A percentile compares a stretch with the other conserved stretches of the same genome.
Conservation (phyloP, 2,113 vertebrate species). For the Colinus virginianus region DNA sequence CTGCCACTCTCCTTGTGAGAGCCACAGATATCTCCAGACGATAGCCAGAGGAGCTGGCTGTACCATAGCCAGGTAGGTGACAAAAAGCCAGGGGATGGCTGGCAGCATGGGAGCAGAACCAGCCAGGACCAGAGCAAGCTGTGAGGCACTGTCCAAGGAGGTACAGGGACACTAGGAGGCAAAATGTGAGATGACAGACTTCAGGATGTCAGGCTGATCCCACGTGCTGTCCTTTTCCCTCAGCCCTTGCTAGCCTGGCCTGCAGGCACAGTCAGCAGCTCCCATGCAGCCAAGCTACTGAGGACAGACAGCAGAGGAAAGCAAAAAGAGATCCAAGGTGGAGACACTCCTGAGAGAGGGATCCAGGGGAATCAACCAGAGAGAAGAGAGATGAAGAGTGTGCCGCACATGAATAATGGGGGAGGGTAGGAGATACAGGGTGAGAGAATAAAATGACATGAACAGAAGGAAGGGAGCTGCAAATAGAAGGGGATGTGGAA, state of each 20-base stretch:
- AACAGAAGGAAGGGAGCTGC: constrained; percentile 71
- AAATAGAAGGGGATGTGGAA: constrained; percentile 71
- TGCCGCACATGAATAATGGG: constrained; percentile 8
- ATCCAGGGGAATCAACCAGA: constrained; percentile 28
- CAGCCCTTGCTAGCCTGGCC: background rate
- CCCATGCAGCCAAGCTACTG: background rate
- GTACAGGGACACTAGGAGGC: background rate
- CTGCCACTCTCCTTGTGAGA: background rate
- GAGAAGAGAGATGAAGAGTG: constrained; percentile 34
- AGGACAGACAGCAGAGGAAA: fast-evolving
- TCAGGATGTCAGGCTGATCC: background rate
- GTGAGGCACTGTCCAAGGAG: background rate
- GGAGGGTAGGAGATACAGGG: constrained; percentile 62
- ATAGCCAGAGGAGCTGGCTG: background rate
- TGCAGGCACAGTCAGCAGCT: background rate
- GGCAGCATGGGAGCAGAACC: background rate
- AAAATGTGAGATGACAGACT: background rate
- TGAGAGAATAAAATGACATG: constrained; percentile 72
- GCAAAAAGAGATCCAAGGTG: background rate
- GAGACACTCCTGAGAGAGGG: background rate
- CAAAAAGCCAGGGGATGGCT: background rate
- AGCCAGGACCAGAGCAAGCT: background rate
- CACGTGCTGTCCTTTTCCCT: background rate
- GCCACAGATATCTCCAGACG: background rate
- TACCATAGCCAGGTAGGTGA: background rate